These are phyloP conservation scores for Brotula barbata DNA, from an alignment of 2,797 vertebrate species.

Conservation along the genomic window DNA sequence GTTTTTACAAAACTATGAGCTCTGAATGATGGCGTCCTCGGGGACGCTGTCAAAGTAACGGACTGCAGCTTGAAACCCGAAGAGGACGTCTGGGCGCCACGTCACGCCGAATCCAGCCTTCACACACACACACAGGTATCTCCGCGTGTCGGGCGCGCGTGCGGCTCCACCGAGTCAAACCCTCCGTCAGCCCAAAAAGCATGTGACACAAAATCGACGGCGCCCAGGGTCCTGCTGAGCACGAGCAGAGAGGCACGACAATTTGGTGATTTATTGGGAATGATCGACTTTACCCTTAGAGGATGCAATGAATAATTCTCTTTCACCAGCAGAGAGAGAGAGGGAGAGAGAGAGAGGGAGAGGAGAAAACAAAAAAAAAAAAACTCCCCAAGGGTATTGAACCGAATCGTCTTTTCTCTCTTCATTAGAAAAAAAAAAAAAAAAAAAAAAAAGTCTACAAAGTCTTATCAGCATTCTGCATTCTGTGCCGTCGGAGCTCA, in stretches of 20 bases:
- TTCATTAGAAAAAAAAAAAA: constrained; percentile 75
- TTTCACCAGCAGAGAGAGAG: constrained; percentile 62
- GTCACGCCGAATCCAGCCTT: constrained; percentile 2
- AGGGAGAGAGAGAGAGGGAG: too few relatives aligned
- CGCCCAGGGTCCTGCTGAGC: constrained; percentile 61
- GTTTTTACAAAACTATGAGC: constrained; percentile 40
- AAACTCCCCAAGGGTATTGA: constrained; percentile 68
- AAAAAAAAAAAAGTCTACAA: constrained; percentile 72
- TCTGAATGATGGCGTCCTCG: constrained; percentile 36
- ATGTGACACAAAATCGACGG: constrained; percentile 69
- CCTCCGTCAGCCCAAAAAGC: constrained; percentile 47
- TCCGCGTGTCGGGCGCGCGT: constrained; percentile 26
- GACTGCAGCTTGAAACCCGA: too few relatives aligned
- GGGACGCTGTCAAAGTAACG: constrained; percentile 21
- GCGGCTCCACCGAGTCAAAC: constrained; percentile 44
- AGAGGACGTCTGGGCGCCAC: too few relatives aligned
- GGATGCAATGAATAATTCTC: constrained; percentile 78
- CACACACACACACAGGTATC: constrained; percentile 10
- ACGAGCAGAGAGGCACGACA: constrained; percentile 66
- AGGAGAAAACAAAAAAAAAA: too few relatives aligned
- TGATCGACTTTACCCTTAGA: constrained; percentile 73
- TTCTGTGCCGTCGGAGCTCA: constrained; percentile 74
- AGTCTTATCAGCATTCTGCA: constrained; percentile 81
- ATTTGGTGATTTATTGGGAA: constrained; percentile 71
- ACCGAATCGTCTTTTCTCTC: constrained; percentile 78